phyloP scores from a whole-genome alignment of 2,113 vertebrate genomes.

The Oreotrochilus melanogaster region DNA sequence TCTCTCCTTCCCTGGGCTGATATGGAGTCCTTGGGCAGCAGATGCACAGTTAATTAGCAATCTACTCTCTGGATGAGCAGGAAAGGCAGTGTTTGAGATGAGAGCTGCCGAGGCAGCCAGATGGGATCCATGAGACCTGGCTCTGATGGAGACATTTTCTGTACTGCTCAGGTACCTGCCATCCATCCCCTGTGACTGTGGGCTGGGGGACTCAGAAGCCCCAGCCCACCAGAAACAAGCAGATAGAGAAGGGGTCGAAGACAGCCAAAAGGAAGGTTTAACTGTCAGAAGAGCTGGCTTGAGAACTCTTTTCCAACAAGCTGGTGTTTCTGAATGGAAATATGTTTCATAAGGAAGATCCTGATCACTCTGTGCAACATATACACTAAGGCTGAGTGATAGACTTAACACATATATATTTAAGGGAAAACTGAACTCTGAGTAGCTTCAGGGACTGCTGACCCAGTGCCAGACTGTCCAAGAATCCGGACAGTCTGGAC shows the following conservation, averaged over 20 bases:
- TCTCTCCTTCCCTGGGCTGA: not conserved
- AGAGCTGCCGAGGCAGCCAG: not conserved
- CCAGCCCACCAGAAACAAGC: not conserved
- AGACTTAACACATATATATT: not conserved
- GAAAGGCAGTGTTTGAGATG: not conserved
- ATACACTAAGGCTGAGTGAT: not conserved
- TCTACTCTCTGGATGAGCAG: not conserved
- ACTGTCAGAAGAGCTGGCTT: not conserved
- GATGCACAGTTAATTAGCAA: not conserved
- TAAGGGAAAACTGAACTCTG: not conserved
- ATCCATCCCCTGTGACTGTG: not conserved
- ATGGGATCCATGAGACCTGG: not conserved
- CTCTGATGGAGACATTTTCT: accelerated
- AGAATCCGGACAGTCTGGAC: no score
- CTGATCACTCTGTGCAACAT: not conserved
- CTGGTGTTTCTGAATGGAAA: not conserved
- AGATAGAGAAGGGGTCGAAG: not conserved
- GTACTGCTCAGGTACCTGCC: not conserved
- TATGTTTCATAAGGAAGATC: not conserved
- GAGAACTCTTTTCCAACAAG: not conserved
- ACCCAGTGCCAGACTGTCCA: not conserved
- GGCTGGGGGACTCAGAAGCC: not conserved
- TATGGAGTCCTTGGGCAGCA: not conserved
- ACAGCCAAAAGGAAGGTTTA: not conserved
- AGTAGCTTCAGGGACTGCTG: not conserved